These are phyloP conservation scores for Adelges cooleyi DNA, from an alignment of 1,140 invertebrate species.

Conservation along the genomic window DNA sequence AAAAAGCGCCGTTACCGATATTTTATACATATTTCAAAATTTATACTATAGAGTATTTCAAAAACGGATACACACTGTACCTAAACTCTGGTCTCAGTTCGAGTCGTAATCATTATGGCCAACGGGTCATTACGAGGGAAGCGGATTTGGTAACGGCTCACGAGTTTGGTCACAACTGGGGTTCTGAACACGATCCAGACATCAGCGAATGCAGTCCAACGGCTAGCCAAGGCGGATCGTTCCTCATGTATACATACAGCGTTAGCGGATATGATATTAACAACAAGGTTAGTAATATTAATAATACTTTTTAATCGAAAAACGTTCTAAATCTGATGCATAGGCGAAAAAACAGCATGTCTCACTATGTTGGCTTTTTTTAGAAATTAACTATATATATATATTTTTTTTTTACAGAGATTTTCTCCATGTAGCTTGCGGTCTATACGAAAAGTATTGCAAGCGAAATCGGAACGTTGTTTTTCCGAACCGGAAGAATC, in stretches of 20 bases:
- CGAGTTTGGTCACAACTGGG: constrained; percentile 96
- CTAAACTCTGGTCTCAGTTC: constrained; percentile 88
- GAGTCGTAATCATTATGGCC: constrained; percentile 84
- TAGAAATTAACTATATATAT: no score
- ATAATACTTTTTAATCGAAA: background rate
- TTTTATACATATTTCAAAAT: background rate
- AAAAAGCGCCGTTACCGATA: constrained; percentile 50
- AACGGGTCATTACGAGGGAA: constrained; percentile 85
- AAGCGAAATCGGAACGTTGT: constrained; percentile 80
- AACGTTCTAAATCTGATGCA: background rate
- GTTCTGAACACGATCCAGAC: constrained; percentile 94
- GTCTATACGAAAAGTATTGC: constrained; percentile 82
- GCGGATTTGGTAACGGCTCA: constrained; percentile 93
- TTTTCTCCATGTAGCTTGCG: constrained; percentile 89
- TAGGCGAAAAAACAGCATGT: no score
- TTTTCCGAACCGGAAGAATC: constrained; percentile 90
- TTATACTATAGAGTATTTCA: constrained; percentile 77
- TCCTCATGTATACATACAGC: constrained; percentile 95
- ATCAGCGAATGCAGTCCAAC: constrained; percentile 85
- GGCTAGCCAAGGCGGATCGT: constrained; percentile 87
- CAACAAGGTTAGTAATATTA: constrained; percentile 65
- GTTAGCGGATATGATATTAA: constrained; percentile 94
- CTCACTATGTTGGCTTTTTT: no score
- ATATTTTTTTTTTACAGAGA: constrained; percentile 48
- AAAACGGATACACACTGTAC: constrained; percentile 85